phyloP scores from a whole-genome alignment of 2,888 invertebrate genomes.

The Troilus luridus region DNA sequence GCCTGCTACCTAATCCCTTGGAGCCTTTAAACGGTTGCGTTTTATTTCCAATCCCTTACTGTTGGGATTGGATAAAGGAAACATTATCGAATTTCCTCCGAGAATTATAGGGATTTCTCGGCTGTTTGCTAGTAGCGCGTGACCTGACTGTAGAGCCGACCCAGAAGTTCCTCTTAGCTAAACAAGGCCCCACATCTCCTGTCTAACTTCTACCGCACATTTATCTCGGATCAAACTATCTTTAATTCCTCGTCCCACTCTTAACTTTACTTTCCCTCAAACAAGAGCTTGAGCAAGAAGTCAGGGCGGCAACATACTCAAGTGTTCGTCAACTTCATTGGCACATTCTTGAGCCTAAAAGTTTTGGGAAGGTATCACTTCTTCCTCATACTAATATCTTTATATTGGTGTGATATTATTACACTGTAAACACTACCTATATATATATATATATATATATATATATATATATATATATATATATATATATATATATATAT shows the following conservation, averaged over 20 bases:
- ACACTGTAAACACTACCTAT: not conserved
- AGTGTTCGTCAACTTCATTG: conserved; percentile 13
- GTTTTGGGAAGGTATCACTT: not conserved
- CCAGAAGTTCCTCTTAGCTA: conserved; percentile 14
- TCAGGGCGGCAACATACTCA: not conserved
- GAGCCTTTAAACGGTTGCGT: not conserved
- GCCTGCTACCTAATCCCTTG: not conserved
- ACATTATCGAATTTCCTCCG: conserved; percentile 58
- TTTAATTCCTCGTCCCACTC: conserved; percentile 28
- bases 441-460: not conserved
- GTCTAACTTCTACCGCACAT: conserved; percentile 6
- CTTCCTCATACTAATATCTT: not conserved
- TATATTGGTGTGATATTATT: not conserved
- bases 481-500: too few species aligned
- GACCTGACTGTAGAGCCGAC: not conserved
- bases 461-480: too few species aligned
- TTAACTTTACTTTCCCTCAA: conserved; percentile 24
- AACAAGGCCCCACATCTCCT: conserved; percentile 13
- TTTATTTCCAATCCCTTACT: conserved; percentile 48
- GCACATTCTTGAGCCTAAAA: conserved; percentile 1
- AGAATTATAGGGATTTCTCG: conserved; percentile 53
- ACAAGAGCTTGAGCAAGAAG: conserved; percentile 7
- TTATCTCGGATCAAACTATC: conserved; percentile 38
- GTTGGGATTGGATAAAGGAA: conserved; percentile 55
- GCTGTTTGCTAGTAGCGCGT: conserved; percentile 52